Evolutionary conservation across 2,797 vertebrate genomes (phyloP).

Genomic region (Aphelocoma californica): DNA sequence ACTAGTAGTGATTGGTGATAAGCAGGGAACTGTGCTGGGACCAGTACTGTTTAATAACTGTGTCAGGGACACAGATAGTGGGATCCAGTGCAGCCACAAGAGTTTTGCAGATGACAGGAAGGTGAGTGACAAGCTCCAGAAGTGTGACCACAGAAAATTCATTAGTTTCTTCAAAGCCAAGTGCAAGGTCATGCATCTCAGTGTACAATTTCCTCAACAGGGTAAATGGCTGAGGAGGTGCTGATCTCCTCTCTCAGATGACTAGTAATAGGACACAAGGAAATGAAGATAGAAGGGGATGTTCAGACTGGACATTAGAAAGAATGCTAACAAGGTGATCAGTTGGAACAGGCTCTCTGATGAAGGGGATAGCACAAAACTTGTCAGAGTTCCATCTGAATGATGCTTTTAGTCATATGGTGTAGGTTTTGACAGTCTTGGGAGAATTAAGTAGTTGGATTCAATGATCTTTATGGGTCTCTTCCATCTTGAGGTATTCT

Average conservation of each 20-base stretch:
- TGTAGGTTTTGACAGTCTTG: background rate
- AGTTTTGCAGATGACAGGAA: background rate
- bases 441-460: accelerated
- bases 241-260: background rate
- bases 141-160: too few species aligned
- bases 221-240: accelerated
- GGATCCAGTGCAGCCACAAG: background rate
- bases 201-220: background rate
- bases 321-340: accelerated
- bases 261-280: accelerated
- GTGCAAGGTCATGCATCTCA: background rate
- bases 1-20: background rate
- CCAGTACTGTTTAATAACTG: background rate
- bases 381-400: background rate
- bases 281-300: background rate
- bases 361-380: background rate
- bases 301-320: background rate
- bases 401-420: accelerated
- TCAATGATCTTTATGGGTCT: accelerated
- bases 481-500: background rate
- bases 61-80: too few species aligned
- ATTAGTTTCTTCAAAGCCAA: background rate
- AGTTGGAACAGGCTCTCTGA: background rate
- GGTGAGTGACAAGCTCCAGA: background rate
- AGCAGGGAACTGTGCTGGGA: background rate